Base-by-base conservation (phyloP, 2,888 invertebrate genomes). In the Ellobium chinense region DNA sequence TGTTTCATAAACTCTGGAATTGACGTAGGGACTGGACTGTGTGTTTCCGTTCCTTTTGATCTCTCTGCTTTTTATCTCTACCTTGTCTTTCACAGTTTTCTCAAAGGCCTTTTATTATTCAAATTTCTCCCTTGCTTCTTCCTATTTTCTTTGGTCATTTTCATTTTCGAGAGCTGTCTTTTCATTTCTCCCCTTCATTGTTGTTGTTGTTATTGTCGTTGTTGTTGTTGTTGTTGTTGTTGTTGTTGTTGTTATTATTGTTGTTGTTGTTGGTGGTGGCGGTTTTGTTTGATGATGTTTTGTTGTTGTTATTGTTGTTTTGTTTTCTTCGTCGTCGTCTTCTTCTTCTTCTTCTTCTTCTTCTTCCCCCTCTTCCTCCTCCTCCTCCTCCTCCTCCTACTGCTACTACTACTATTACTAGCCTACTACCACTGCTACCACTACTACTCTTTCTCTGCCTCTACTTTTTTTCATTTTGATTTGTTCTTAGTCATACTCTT, bases 301-400 rank as follows among this genome's bases (percentile, higher is more conserved):
- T n/a, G n/a, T n/a, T n/a, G n/a, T n/a, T n/a, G n/a, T n/a, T n/a
- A n/a, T n/a, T n/a, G n/a, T n/a, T 66, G 5, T n/a, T 34, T 34
- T n/a, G 14, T 34, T 36, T 66, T 34, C 66, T 66, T 4, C 36
- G 29, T 21, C 36, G 14, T 34, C 36, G 12, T 34, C 66, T 66
- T 34, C 66, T 66, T 5, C 5, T 66, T 21, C 36, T 66, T 66
- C 36, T 34, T n/a, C n/a, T 66, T n/a, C n/a, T 66, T n/a, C n/a
- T 66, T 18, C 18, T 66, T 18, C 18, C 4, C 36, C 18, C n/a
- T 4, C n/a, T 66, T n/a, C n/a, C 34, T 36, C 18, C 34, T 18
- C 18, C n/a, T n/a, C 18, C 34, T 31, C n/a, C 34, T 4, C 18
- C 34, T 21, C 18, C n/a, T 31, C n/a, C 18, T n/a, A 62, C 5